A percentile compares a stretch with the other conserved stretches of the same genome.
Evolutionary conservation across 1,140 invertebrate species (phyloP).

Genomic region (Leptopilina clavipes): DNA sequence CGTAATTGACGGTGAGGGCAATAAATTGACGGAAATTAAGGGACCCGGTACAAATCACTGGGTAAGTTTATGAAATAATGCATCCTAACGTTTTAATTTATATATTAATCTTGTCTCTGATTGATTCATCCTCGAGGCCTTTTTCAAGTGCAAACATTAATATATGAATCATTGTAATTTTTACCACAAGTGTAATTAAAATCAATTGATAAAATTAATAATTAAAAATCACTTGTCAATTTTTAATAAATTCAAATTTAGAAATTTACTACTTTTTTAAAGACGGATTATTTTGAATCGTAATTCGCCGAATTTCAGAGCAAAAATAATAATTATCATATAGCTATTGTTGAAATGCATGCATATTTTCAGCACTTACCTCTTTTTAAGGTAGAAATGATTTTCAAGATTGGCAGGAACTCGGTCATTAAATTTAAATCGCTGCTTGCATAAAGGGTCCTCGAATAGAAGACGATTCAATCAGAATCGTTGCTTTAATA

Average conservation of each 20-base stretch:
- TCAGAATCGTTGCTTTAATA: slow-evolving; percentile 17
- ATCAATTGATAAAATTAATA: too few relatives aligned
- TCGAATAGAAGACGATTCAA: slow-evolving; percentile 14
- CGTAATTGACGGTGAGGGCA: slow-evolving; percentile 83
- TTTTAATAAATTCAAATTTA: too few relatives aligned
- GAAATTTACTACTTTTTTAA: too few relatives aligned
- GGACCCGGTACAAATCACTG: slow-evolving; percentile 90
- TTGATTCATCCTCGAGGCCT: not conserved
- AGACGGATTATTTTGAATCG: too few relatives aligned
- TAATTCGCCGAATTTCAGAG: too few relatives aligned
- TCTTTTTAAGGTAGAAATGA: not conserved
- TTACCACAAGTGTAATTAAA: not conserved
- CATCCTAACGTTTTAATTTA: slow-evolving; percentile 35
- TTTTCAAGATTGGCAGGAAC: not conserved
- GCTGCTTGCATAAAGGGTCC: slow-evolving; percentile 4
- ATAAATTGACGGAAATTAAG: slow-evolving; percentile 78
- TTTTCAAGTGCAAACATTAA: not conserved
- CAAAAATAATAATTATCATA: too few relatives aligned
- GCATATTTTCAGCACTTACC: not conserved
- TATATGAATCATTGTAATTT: slow-evolving; percentile 5
- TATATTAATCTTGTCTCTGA: slow-evolving; percentile 6
- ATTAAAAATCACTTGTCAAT: too few relatives aligned
- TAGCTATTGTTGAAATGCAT: too few relatives aligned
- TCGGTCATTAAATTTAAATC: not conserved
- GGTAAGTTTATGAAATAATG: slow-evolving; percentile 72